phyloP scores from a whole-genome alignment of 2,888 invertebrate genomes.

The Ophonus ardosiacus region DNA sequence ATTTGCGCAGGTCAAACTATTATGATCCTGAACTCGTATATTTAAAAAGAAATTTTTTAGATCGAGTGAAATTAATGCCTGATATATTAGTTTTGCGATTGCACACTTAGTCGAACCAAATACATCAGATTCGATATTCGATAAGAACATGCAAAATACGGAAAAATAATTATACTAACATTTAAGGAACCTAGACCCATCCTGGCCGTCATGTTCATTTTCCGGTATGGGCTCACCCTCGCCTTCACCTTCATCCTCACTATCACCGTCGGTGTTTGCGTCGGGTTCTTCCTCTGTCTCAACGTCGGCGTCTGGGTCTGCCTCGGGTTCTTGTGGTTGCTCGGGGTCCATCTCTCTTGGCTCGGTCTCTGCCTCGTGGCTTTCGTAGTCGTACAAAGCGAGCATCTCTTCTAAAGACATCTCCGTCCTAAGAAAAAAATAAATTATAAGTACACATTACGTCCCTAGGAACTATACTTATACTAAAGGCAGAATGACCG shows the following conservation, averaged over 20 bases:
- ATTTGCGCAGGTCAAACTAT: too few species aligned
- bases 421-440: conserved; percentile 84
- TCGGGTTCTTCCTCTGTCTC: too few species aligned
- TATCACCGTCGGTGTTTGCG: conserved; percentile 74
- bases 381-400: conserved; percentile 87
- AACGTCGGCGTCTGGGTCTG: conserved; percentile 69
- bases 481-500: too few species aligned
- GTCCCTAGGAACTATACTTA: too few species aligned
- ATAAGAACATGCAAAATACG: too few species aligned
- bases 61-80: too few species aligned
- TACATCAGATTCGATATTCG: too few species aligned
- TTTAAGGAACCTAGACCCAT: conserved; percentile 77
- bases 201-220: conserved; percentile 71
- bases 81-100: too few species aligned
- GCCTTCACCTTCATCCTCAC: conserved; percentile 71
- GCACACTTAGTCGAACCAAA: too few species aligned
- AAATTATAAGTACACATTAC: too few species aligned
- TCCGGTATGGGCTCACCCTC: conserved; percentile 74
- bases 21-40: too few species aligned
- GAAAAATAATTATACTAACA: conserved; percentile 74
- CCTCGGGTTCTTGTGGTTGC: conserved; percentile 55
- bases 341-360: not conserved
- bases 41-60: too few species aligned
- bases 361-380: conserved; percentile 68
- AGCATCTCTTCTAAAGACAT: conserved; percentile 96